These are phyloP conservation scores for human DNA, from an alignment of 2,113 vertebrate species.

Conservation along the genomic window DNA sequence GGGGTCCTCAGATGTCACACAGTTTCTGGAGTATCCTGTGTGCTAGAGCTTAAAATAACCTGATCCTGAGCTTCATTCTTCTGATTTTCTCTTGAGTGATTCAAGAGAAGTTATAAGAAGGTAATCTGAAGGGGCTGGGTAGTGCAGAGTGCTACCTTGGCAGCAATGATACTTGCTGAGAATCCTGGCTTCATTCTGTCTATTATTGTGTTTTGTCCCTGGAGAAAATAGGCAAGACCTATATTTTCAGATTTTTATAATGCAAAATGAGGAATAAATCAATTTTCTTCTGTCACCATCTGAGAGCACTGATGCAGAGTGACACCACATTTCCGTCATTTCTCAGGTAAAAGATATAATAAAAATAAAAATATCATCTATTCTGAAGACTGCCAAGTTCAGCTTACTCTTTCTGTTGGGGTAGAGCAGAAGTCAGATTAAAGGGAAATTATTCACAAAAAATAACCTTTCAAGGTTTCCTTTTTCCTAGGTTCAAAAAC, in stretches of 20 bases:
- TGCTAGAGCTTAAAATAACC: not conserved
- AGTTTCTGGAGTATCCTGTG: not conserved
- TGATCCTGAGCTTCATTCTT: not conserved
- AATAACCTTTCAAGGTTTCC: not conserved
- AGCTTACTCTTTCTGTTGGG: not conserved
- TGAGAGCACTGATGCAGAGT: constrained; percentile 6
- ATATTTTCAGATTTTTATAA: constrained; percentile 35
- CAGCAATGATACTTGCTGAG: not conserved
- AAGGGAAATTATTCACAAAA: not conserved
- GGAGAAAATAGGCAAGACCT: not conserved
- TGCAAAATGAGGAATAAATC: constrained; percentile 38
- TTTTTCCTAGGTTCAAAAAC: not conserved
- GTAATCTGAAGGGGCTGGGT: no score
- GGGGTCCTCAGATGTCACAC: not conserved
- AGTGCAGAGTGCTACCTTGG: not conserved
- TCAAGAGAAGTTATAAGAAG: not conserved
- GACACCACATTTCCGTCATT: not conserved
- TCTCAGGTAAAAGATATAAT: not conserved
- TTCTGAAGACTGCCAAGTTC: not conserved
- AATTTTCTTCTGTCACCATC: not conserved
- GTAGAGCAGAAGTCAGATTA: not conserved
- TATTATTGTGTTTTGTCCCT: not conserved
- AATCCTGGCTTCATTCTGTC: not conserved
- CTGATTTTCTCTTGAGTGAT: not conserved
- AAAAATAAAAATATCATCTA: not conserved